These are phyloP conservation scores for Lasioglossum figueresi DNA, from an alignment of 2,888 invertebrate species.

Conservation along the genomic window DNA sequence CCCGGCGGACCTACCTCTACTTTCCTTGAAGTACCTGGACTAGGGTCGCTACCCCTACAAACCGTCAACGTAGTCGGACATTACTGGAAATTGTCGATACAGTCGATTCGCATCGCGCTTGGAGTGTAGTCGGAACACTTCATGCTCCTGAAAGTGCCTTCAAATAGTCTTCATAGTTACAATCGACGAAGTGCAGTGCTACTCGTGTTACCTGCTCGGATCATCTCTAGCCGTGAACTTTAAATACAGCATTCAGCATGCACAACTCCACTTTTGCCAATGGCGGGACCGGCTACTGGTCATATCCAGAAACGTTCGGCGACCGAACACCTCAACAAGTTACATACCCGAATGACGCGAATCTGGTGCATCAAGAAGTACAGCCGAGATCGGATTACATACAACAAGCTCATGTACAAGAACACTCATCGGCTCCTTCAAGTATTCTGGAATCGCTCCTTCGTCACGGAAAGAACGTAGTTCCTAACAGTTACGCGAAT, in stretches of 20 bases:
- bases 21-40: neutral
- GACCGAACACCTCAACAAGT: slow-evolving; percentile 52
- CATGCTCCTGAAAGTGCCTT: no score
- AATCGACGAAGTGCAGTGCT: no score
- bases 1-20: slow-evolving; percentile 20
- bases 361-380: slow-evolving; percentile 49
- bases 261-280: slow-evolving; percentile 70
- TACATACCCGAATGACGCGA: slow-evolving; percentile 40
- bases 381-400: slow-evolving; percentile 19
- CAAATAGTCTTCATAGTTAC: no score
- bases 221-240: no score
- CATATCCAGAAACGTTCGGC: slow-evolving; percentile 63
- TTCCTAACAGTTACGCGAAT: slow-evolving; percentile 62
- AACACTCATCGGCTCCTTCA: slow-evolving; percentile 41
- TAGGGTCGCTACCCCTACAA: fast-evolving
- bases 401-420: neutral
- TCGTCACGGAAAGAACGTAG: slow-evolving; percentile 74
- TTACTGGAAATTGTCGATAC: neutral
- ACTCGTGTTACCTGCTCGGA: neutral
- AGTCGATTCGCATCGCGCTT: neutral
- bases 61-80: neutral
- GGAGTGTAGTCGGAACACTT: no score
- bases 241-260: no score
- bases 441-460: slow-evolving; percentile 75
- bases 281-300: slow-evolving; percentile 72